Evolutionary conservation across 2,113 vertebrate species (phyloP).

Genomic region (Cyanoliseus patagonus): DNA sequence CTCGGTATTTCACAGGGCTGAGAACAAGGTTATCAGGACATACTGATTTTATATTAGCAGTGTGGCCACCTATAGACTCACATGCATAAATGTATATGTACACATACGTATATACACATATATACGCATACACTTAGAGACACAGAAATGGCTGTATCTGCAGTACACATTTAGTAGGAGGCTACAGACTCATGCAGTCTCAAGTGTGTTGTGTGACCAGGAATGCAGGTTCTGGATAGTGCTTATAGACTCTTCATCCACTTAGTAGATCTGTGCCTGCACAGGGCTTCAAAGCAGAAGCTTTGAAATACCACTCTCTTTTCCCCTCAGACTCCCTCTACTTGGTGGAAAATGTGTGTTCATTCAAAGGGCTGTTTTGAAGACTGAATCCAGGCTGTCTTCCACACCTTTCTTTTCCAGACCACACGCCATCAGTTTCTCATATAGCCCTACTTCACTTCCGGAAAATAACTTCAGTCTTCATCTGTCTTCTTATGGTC

Average conservation of each 20-base stretch:
- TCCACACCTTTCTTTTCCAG: not conserved
- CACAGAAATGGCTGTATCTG: not conserved
- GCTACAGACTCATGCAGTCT: not conserved
- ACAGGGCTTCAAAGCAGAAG: rapidly evolving
- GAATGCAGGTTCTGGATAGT: not conserved
- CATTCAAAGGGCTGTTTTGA: not conserved
- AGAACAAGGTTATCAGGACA: not conserved
- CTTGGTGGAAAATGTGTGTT: not conserved
- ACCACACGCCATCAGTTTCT: not conserved
- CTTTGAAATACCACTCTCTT: not conserved
- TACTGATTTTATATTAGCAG: not conserved
- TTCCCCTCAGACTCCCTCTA: not conserved
- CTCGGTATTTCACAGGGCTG: not conserved
- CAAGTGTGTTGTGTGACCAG: not conserved
- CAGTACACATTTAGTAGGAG: not conserved
- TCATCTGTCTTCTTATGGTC: not conserved
- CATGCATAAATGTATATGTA: rapidly evolving
- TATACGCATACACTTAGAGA: not conserved
- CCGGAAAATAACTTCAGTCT: not conserved
- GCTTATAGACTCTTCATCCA: not conserved
- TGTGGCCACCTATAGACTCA: not conserved
- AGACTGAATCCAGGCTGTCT: not conserved
- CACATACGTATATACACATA: not conserved
- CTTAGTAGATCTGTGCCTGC: not conserved
- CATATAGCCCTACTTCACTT: not conserved